Evolutionary conservation across 2,888 invertebrate species (phyloP).

Genomic region (Thumatha senex): DNA sequence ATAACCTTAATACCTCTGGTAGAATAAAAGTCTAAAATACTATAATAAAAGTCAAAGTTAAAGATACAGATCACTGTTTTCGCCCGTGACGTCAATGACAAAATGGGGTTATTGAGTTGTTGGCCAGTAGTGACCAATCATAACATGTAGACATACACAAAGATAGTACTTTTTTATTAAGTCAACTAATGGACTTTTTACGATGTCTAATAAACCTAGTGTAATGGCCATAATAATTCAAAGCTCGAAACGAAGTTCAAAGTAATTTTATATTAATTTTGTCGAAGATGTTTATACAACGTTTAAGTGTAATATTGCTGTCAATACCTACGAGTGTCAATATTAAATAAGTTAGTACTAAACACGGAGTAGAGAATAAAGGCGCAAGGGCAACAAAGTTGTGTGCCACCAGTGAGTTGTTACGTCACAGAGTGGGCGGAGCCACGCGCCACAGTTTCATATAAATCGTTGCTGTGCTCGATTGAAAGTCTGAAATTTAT

Average conservation of each 20-base stretch:
- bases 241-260: background rate
- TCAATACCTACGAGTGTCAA: too few species aligned
- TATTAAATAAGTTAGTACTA: background rate
- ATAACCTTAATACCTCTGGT: conserved; percentile 2
- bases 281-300: background rate
- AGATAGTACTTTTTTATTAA: background rate
- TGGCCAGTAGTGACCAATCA: background rate
- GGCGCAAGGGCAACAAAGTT: too few species aligned
- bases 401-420: too few species aligned
- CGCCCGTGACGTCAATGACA: conserved; percentile 6
- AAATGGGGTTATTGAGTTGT: conserved; percentile 7
- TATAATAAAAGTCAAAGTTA: background rate
- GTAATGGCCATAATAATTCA: background rate
- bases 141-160: background rate
- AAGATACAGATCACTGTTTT: background rate
- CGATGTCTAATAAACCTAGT: background rate
- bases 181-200: background rate
- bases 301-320: too few species aligned
- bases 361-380: too few species aligned
- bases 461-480: too few species aligned
- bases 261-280: background rate
- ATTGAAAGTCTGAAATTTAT: too few species aligned
- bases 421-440: too few species aligned
- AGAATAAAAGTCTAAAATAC: background rate
- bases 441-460: too few species aligned